Percentiles rank a stretch among this genome's conserved stretches.
These are phyloP conservation scores for Adelges cooleyi DNA, from an alignment of 1,140 invertebrate species.

Conservation along the genomic window DNA sequence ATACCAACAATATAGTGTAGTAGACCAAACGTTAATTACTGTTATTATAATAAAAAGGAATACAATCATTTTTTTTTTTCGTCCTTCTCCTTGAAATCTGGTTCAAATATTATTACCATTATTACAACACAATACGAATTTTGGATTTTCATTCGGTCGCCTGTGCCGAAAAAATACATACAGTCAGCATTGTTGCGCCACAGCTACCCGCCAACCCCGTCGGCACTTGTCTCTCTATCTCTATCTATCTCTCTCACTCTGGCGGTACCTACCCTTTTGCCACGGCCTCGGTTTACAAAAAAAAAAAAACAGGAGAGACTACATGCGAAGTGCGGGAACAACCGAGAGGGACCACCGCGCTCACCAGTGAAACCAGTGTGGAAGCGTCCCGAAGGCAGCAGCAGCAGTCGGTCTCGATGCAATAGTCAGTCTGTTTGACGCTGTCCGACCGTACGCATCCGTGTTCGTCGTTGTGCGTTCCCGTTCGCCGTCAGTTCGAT, in stretches of 20 bases:
- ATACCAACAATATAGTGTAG: too few species aligned
- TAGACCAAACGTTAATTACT: too few species aligned
- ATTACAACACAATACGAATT: too few species aligned
- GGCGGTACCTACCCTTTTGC: background rate
- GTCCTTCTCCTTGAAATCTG: too few species aligned
- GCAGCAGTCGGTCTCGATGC: background rate
- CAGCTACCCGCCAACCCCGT: background rate
- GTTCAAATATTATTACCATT: too few species aligned
- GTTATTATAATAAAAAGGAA: too few species aligned
- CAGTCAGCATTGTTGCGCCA: background rate
- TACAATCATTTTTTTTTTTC: too few species aligned
- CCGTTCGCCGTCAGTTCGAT: background rate
- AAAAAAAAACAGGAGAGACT: conserved; percentile 5
- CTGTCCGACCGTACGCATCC: background rate
- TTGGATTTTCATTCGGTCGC: too few species aligned
- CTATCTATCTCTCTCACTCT: background rate
- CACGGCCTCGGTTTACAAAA: background rate
- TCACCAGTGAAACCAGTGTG: conserved; percentile 8
- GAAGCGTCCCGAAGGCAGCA: background rate
- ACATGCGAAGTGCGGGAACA: background rate
- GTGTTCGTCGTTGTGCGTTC: background rate
- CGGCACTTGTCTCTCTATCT: background rate
- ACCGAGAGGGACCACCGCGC: background rate
- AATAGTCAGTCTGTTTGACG: conserved; percentile 13
- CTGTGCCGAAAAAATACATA: too few species aligned